Percentiles rank a stretch among this genome's conserved stretches.
phyloP scores from a whole-genome alignment of 2,888 invertebrate species.

The Petrophora chlorosata region DNA sequence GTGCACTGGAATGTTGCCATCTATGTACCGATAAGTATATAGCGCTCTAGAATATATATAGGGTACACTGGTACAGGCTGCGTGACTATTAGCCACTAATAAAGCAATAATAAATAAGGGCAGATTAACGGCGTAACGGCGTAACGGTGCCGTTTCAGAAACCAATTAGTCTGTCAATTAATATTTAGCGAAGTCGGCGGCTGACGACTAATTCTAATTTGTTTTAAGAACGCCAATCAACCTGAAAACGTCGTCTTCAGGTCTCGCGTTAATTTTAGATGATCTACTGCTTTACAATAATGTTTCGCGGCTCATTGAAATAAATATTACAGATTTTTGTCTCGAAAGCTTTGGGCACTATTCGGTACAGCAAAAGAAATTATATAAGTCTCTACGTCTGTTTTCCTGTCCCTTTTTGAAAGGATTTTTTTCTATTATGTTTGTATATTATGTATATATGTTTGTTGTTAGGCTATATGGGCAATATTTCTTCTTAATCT shows the following conservation, averaged over 20 bases:
- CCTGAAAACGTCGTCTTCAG: constrained; percentile 15
- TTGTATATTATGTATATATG: no score
- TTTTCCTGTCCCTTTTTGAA: no score
- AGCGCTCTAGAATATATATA: background rate
- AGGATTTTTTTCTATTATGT: no score
- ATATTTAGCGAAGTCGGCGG: constrained; percentile 15
- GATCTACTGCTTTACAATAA: constrained; percentile 10
- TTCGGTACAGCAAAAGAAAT: no score
- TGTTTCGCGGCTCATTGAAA: no score
- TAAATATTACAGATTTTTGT: background rate
- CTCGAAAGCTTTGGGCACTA: constrained; percentile 5
- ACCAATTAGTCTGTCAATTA: constrained; percentile 28
- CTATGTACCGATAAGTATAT: constrained; percentile 21
- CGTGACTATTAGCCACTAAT: constrained; percentile 18
- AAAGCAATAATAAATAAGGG: constrained; percentile 20
- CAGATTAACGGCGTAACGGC: constrained; percentile 23
- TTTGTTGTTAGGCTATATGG: no score
- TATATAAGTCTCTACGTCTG: no score
- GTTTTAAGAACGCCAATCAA: constrained; percentile 20
- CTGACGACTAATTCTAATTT: constrained; percentile 24
- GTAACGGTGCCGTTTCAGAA: constrained; percentile 16
- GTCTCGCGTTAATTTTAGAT: constrained; percentile 6
- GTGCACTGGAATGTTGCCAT: constrained; percentile 38
- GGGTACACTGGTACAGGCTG: background rate
- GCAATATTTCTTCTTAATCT: no score